These are phyloP conservation scores for Actinernus sp. DNA, from an alignment of 92 coral and sea anemone genomes.

Conservation along the genomic window DNA sequence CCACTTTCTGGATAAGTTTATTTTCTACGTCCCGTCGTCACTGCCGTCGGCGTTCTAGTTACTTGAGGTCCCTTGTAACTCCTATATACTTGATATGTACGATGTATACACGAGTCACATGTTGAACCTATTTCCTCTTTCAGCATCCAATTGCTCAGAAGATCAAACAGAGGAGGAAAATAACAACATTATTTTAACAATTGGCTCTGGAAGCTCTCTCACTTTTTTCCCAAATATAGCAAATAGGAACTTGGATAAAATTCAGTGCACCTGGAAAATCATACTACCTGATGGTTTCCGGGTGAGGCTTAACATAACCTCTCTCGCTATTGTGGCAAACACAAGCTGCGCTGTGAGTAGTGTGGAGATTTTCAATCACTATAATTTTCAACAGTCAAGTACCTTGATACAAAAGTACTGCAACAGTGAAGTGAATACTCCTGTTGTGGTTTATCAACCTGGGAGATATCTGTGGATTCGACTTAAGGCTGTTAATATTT, in stretches of 20 bases:
- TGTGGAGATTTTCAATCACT: neutral
- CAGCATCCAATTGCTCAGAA: constrained; percentile 31
- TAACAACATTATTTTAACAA: constrained; percentile 8
- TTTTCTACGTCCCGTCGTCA: too few species aligned
- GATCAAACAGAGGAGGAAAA: constrained; percentile 18
- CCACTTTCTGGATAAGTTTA: too few species aligned
- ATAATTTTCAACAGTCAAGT: neutral
- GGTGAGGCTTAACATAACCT: constrained; percentile 5
- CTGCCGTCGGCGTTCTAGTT: too few species aligned
- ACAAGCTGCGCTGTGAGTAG: constrained; percentile 4
- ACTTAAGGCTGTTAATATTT: neutral
- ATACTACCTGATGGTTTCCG: constrained; percentile 5
- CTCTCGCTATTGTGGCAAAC: neutral
- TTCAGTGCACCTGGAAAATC: constrained; percentile 19
- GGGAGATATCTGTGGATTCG: neutral
- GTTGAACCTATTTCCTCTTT: too few species aligned
- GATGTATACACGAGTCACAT: too few species aligned
- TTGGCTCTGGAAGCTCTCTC: constrained; percentile 7
- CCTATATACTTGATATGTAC: too few species aligned
- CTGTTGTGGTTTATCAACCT: neutral
- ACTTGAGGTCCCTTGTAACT: too few species aligned
- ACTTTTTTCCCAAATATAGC: constrained; percentile 1
- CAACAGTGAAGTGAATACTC: neutral
- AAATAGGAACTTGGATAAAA: neutral
- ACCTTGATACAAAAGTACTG: neutral